phyloP scores from a whole-genome alignment of 2,113 vertebrate species.

The Strix aluco region DNA sequence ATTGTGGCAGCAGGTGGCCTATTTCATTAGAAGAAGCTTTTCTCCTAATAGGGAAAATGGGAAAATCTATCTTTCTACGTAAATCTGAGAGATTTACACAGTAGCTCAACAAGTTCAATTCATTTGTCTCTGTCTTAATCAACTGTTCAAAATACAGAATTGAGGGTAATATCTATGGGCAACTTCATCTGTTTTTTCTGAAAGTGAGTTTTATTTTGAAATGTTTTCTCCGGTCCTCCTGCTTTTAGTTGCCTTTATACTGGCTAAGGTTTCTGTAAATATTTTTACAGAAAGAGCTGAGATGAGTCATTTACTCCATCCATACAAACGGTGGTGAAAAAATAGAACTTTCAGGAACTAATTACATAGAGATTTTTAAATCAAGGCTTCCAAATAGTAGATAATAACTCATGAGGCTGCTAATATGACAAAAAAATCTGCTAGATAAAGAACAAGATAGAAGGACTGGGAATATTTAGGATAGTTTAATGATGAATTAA shows the following conservation, averaged over 20 bases:
- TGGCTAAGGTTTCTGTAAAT: not conserved
- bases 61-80: not conserved
- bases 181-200: not conserved
- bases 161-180: not conserved
- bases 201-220: not conserved
- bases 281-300: not conserved
- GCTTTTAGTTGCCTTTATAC: not conserved
- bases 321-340: not conserved
- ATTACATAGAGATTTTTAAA: not conserved
- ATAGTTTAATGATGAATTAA: not conserved
- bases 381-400: not conserved
- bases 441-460: not conserved
- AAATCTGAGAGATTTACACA: not conserved
- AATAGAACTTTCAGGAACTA: not conserved
- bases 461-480: constrained; percentile 1
- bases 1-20: not conserved
- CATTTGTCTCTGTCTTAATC: not conserved
- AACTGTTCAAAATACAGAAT: not conserved
- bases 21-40: constrained; percentile 7
- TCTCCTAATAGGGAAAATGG: not conserved
- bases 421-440: not conserved
- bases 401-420: not conserved
- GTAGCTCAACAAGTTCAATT: not conserved
- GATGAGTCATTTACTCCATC: not conserved
- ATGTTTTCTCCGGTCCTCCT: not conserved